Evolutionary conservation across 1,140 invertebrate species (phyloP), one percentile per base, ranked within the genome.

Genomic region (Samia ricini): DNA sequence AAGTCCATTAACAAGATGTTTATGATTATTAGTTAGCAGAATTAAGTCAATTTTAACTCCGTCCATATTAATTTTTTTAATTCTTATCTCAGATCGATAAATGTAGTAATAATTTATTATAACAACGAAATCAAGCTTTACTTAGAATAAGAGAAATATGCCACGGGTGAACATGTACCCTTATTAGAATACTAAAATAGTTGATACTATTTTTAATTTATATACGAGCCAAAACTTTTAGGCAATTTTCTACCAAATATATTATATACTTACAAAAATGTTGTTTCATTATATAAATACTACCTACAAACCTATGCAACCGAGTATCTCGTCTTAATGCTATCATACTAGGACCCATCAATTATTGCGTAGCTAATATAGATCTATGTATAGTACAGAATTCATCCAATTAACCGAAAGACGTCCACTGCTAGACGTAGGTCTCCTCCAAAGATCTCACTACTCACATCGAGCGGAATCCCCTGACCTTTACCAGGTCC

Each of bases 221-320:
- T 75, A 69, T 82, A 81, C 77, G 68, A 75, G 71, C 70, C 63
- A 74, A n/a, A 77, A 79, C 61, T 77, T 76, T 79, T 69, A 69
- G 69, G 71, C 77, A 81, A 79, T 72, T 86, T 84, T 89, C 85
- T 83, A 89, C 85, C 82, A 88, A 90, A 90, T 90, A 90, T 83
- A 87, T 72, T 77, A 64, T 76, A 74, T 67, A 52, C 54, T n/a
- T n/a, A 68, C 42, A 71, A 62, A 55, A 51, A 24, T 56, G n/a
- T 68, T 60, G 22, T 76, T 76, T 80, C 71, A 71, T 71, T 71
- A 66, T 6, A 23, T 60, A 8, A n/a, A n/a, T n/a, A n/a, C n/a
- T n/a, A n/a, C n/a, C n/a, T n/a, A n/a, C n/a, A n/a, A n/a, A n/a
- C n/a, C n/a, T n/a, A n/a, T n/a, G n/a, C n/a, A n/a, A n/a, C n/a